Evolutionary conservation across 1,140 invertebrate species (phyloP), one percentile per base, ranked within the genome.

Genomic region (Zaprionus davidi): DNA sequence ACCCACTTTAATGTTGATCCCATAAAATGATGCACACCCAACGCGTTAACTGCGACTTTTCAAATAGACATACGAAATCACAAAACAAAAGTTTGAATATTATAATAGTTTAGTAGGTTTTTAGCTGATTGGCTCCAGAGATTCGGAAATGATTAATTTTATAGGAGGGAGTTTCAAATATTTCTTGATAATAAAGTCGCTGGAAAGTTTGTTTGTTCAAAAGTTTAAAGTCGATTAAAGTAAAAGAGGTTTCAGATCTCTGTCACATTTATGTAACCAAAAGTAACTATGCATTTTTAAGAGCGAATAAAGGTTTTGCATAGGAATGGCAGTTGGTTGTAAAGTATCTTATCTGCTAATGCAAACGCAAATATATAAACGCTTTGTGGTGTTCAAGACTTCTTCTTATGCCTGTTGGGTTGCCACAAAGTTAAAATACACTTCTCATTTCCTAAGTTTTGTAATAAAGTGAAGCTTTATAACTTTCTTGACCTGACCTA

Each of bases 171-270:
- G 26, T 56, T 51, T 12, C 22, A 66, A 66, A 72, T 31, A 59
- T 41, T 55, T 70, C 34, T 38, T 70, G 71, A 74, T 63, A 49
- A 63, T 56, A 74, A 74, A 74, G 22, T 63, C 66, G 15, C n/a
- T 49, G 66, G 28, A 36, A 38, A 36, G 44, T 63, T 5, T 64
- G 57, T 62, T 44, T 44, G 34, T 24, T 59, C 5, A 24, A 38
- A 38, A 11, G 9, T 20, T 22, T 13, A 22, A 38, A 24, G 13
- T 13, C 28, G 28, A 57, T 11, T 1, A 9, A 17, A 57, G 3
- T 20, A 24, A 13, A 24, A 15, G 22, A 38, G 2, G 4, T n/a
- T 13, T 41, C 4, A 2, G 9, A n/a, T 41, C 31, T 34, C 9
- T 11, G 3, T 34, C 31, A 34, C 31, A 11, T 34, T 22, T 22